Conservation (phyloP, 2,797 vertebrate species). For the Sphenopsis melanotis region DNA sequence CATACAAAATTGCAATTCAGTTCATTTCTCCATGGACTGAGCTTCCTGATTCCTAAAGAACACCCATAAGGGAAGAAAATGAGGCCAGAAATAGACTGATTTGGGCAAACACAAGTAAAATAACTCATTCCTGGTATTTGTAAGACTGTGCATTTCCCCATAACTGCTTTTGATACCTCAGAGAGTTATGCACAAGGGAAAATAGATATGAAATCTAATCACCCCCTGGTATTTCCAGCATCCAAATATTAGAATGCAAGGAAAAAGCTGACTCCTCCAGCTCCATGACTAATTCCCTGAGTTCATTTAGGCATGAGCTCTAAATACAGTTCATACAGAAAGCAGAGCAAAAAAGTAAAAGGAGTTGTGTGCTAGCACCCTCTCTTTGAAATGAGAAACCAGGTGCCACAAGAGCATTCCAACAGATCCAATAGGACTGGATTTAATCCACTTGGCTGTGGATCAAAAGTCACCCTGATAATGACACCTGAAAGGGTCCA, state of each 20-base stretch:
- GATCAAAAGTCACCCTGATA: neutral
- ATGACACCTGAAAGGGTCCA: neutral
- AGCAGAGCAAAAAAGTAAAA: neutral
- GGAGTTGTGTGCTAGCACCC: neutral
- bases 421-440: neutral
- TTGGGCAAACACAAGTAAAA: neutral
- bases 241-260: neutral
- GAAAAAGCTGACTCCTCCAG: neutral
- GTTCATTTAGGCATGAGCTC: neutral
- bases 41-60: neutral
- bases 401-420: neutral
- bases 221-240: neutral
- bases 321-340: neutral
- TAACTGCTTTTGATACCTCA: neutral
- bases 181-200: neutral
- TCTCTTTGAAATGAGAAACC: neutral
- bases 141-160: neutral
- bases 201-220: neutral
- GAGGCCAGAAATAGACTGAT: neutral
- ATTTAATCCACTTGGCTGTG: neutral
- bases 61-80: neutral
- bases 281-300: neutral
- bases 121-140: neutral
- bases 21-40: neutral
- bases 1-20: neutral